phyloP scores from a whole-genome alignment of 1,140 invertebrate species.

The Cylas formicarius region DNA sequence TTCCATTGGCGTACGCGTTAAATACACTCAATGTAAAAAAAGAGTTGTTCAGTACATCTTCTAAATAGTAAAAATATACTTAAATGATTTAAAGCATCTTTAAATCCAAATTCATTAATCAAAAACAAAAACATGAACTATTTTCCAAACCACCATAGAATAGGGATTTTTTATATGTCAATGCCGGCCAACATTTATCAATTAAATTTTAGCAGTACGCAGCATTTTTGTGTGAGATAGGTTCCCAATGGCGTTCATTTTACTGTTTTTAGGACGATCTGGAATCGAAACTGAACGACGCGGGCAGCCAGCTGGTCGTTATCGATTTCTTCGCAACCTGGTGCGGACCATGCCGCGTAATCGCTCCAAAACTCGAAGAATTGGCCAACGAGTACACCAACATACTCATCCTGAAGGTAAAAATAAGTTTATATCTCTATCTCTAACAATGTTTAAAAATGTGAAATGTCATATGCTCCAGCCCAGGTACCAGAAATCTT shows the following conservation, averaged over 20 bases:
- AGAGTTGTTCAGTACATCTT: no score
- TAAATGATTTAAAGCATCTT: background rate
- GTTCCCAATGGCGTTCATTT: background rate
- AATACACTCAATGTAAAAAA: no score
- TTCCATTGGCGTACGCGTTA: no score
- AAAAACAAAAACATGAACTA: background rate
- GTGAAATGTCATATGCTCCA: no score
- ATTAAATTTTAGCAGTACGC: background rate
- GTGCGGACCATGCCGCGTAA: constrained; percentile 92
- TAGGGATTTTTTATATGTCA: background rate
- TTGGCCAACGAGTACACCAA: constrained; percentile 50
- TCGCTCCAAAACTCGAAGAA: constrained; percentile 73
- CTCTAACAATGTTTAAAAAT: no score
- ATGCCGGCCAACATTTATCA: background rate
- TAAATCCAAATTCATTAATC: background rate
- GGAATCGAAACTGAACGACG: constrained; percentile 60
- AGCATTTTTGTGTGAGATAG: background rate
- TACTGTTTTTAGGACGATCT: constrained; percentile 52
- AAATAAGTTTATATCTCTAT: no score
- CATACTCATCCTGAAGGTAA: constrained; percentile 40
- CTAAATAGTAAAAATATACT: no score
- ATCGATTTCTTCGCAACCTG: constrained; percentile 78
- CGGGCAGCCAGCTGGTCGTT: constrained; percentile 77
- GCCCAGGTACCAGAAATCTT: no score
- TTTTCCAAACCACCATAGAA: background rate